A percentile compares a stretch with the other conserved stretches of the same genome.
Evolutionary conservation across 2,797 vertebrate genomes (phyloP).

Genomic region (Echiichthys vipera): DNA sequence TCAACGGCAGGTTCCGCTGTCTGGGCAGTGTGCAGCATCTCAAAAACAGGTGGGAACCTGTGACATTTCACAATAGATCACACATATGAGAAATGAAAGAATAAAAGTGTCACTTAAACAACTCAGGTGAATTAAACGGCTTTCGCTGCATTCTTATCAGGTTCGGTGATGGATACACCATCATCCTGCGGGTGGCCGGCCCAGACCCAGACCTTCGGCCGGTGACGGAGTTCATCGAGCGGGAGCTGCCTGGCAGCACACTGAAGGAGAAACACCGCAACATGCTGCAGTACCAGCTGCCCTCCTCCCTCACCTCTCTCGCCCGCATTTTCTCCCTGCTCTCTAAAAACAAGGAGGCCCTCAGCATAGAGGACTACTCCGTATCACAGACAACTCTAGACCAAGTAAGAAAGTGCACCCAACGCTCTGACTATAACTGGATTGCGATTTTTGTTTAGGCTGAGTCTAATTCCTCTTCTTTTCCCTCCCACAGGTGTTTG

Average conservation of each 20-base stretch:
- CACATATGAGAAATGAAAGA: background rate
- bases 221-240: constrained; percentile 93
- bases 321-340: constrained; percentile 97
- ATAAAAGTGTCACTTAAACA: background rate
- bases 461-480: constrained; percentile 13
- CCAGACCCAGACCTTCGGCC: constrained; percentile 90
- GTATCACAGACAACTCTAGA: constrained; percentile 98
- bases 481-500: constrained; percentile 91
- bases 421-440: background rate
- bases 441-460: background rate
- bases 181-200: constrained; percentile 93
- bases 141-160: constrained; percentile 67
- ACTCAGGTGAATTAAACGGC: background rate
- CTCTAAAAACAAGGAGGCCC: constrained; percentile 92
- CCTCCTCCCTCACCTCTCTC: constrained; percentile 91
- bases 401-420: constrained; percentile 86
- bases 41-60: constrained; percentile 90
- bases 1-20: constrained; percentile 96
- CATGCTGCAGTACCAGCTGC: constrained; percentile 98
- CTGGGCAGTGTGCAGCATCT: constrained; percentile 97
- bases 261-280: constrained; percentile 96
- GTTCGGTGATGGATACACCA: constrained; percentile 98
- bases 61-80: background rate
- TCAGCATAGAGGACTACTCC: constrained; percentile 98
- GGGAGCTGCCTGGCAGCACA: constrained; percentile 92